Evolutionary conservation across 2,797 vertebrate genomes (phyloP).

Genomic region (Capromys pilorides): DNA sequence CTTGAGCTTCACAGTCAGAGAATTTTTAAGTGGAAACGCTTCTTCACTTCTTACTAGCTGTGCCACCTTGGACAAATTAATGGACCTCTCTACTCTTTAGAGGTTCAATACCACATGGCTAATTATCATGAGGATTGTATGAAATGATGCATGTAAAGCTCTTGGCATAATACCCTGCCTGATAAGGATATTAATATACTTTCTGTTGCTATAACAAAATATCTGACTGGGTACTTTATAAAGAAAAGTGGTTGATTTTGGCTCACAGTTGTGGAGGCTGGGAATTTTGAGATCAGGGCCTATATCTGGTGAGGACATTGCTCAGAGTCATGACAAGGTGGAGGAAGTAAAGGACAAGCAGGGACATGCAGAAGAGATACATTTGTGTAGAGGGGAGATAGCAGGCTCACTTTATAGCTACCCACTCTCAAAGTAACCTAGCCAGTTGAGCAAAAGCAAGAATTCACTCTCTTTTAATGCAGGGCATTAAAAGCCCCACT

Average conservation of each 20-base stretch:
- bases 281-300: background rate
- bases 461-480: background rate
- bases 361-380: background rate
- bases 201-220: background rate
- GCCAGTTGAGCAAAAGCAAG: background rate
- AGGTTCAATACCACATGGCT: background rate
- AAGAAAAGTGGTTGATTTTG: background rate
- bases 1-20: background rate
- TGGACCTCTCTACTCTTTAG: conserved; percentile 1
- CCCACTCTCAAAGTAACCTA: background rate
- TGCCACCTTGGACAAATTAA: conserved; percentile 51
- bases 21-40: conserved; percentile 41
- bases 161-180: background rate
- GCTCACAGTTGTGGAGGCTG: background rate
- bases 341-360: background rate
- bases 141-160: background rate
- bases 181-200: background rate
- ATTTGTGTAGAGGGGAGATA: background rate
- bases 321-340: background rate
- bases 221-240: background rate
- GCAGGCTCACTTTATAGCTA: background rate
- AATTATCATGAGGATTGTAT: conserved; percentile 28
- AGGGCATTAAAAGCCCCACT: background rate
- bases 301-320: background rate
- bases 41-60: conserved; percentile 22